Conservation (phyloP, 2,888 invertebrate genomes). For the Eupithecia inturbata region DNA sequence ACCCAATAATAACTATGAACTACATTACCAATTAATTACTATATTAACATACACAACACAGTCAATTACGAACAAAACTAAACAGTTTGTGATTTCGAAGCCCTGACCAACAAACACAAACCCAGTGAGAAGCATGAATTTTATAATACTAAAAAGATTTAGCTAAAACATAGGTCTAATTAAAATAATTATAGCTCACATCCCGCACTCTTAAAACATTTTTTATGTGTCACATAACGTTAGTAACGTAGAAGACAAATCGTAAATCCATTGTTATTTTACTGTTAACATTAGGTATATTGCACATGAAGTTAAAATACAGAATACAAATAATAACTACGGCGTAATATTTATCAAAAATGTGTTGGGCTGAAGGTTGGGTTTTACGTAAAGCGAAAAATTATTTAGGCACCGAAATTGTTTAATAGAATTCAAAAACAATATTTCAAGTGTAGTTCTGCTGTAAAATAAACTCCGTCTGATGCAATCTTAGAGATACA, state of each 20-base stretch:
- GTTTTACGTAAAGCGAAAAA: no score
- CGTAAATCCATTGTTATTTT: background rate
- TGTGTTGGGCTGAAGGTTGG: no score
- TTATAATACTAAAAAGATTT: background rate
- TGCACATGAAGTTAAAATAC: background rate
- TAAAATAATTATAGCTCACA: background rate
- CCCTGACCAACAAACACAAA: background rate
- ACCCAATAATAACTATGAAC: constrained; percentile 43
- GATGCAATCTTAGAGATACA: constrained; percentile 36
- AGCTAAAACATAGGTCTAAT: background rate
- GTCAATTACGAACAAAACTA: constrained; percentile 28
- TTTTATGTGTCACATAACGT: background rate
- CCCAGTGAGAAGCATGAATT: constrained; percentile 17
- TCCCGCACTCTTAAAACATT: background rate
- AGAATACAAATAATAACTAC: background rate
- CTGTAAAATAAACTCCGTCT: constrained; percentile 15
- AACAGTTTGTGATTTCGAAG: constrained; percentile 14
- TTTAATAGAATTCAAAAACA: background rate
- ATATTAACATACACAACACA: constrained; percentile 26
- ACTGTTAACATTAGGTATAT: background rate
- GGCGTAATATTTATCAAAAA: background rate
- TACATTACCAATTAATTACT: constrained; percentile 31
- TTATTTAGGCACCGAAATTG: background rate
- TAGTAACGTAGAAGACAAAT: background rate
- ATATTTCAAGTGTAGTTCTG: background rate